Percentiles rank a stretch among this genome's conserved stretches.
These are phyloP conservation scores for Brachypterus glaber DNA, from an alignment of 2,888 invertebrate species.

Conservation along the genomic window DNA sequence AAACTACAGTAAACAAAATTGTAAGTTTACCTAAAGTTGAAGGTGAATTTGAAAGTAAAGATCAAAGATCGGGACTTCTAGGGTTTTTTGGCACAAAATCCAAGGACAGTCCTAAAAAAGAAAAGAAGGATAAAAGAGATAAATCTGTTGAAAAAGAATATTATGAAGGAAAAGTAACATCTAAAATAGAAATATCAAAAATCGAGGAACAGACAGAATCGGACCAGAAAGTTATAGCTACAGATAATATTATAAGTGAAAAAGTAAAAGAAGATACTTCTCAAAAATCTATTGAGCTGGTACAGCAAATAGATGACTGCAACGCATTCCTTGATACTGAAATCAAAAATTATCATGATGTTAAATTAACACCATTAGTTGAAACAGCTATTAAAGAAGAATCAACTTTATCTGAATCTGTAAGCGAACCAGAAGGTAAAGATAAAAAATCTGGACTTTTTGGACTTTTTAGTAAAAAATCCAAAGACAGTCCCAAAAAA, in stretches of 20 bases:
- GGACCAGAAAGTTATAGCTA: no score
- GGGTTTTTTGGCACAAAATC: slow-evolving; percentile 26
- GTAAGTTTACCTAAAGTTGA: slow-evolving; percentile 19
- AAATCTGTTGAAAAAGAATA: no score
- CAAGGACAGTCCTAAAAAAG: slow-evolving; percentile 22
- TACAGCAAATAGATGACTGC: slow-evolving; percentile 1
- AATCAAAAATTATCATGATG: slow-evolving; percentile 1
- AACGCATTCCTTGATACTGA: not conserved
- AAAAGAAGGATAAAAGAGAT: slow-evolving; percentile 21
- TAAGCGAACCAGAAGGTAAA: slow-evolving; percentile 13
- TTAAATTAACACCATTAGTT: not conserved
- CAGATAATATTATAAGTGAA: no score
- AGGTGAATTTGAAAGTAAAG: slow-evolving; percentile 11
- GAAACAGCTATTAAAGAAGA: no score
- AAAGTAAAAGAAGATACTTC: not conserved
- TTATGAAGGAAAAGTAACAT: no score
- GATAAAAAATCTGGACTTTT: slow-evolving; percentile 19
- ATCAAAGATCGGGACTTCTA: slow-evolving; percentile 19
- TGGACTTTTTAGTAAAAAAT: slow-evolving; percentile 26
- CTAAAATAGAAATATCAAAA: no score
- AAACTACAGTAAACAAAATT: no score
- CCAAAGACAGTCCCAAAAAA: no score
- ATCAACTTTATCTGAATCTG: no score
- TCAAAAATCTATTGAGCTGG: not conserved
- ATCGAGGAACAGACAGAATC: no score